Base-by-base conservation (phyloP, 2,113 vertebrate species). In the Rhinoderma darwinii region DNA sequence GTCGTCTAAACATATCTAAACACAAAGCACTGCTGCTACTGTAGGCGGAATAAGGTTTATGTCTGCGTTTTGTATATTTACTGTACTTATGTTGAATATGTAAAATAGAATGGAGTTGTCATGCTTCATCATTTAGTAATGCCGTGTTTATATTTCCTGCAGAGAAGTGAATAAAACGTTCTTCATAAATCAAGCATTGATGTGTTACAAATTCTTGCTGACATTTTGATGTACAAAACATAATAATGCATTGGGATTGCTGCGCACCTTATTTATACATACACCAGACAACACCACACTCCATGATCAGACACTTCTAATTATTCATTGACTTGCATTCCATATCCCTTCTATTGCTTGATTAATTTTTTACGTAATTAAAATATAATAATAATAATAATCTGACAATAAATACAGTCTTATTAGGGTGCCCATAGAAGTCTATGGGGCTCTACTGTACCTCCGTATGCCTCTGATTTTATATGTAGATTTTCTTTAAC, bases 191-290 rank as follows among this genome's bases (percentile, higher is more conserved):
- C 84, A 86, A 79, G 75, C 84, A 86, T 66, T 79, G 84, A 86
- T 86, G 84, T 79, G 84, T 86, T 86, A 86, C 84, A 86, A 86
- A 86, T 86, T 68, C 84, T 86, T 68, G 59, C 75, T 86, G 84
- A 78, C 84, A 86, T 86, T 79, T 86, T 86, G 84, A 86, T 86
- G 84, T 79, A 86, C 84, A 79, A 43, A 79, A 86, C 75, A 79
- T 86, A 86, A 66, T 79, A 86, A 66, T 37, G 61, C 70, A 86
- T 80, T 86, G 84, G 74, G 77, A 66, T 86, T 79, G 56, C 75
- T 66, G 17, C 54, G 59, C 75, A 54, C 75, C 68, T 86, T 86
- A 86, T 86, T 79, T 79, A 86, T 66, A 79, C 43, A 79, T 86
- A 51, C 75, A 50, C 59, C 80, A 79, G 68, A 68, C 75, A 54